Conservation (phyloP, 2,797 vertebrate genomes). For the Cynopterus sphinx region DNA sequence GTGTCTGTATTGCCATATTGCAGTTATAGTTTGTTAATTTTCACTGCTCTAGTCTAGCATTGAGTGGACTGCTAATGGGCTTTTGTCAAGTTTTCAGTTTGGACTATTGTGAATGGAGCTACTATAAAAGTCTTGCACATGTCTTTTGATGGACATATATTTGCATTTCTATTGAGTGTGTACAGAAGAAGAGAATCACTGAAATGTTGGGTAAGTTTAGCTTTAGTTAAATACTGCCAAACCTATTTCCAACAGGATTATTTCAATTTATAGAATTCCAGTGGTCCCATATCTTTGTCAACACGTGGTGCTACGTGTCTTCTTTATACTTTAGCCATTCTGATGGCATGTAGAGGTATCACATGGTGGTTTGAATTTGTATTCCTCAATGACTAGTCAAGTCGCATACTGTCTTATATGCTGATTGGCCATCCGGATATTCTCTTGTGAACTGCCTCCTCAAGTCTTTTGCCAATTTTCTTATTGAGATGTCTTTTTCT, state of each 20-base stretch:
- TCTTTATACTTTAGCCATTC: background rate
- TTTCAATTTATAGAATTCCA: background rate
- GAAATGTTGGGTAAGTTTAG: background rate
- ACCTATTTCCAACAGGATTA: background rate
- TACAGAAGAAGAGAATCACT: background rate
- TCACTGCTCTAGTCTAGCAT: background rate
- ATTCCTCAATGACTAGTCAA: background rate
- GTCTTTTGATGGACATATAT: background rate
- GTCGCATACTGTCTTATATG: background rate
- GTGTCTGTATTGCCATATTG: background rate
- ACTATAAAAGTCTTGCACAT: background rate
- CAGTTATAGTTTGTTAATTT: background rate
- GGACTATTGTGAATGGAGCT: background rate
- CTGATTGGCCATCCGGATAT: background rate
- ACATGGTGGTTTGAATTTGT: background rate
- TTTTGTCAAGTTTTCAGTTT: background rate
- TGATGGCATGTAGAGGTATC: background rate
- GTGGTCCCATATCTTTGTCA: background rate
- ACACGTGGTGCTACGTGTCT: background rate
- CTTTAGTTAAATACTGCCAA: background rate
- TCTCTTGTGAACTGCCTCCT: background rate
- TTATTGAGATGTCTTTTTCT: background rate
- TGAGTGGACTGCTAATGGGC: background rate
- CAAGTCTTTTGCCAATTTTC: background rate
- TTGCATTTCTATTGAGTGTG: background rate